Evolutionary conservation across 2,797 vertebrate species (phyloP), one percentile per base, ranked within the genome.

Genomic region (Labroides dimidiatus): DNA sequence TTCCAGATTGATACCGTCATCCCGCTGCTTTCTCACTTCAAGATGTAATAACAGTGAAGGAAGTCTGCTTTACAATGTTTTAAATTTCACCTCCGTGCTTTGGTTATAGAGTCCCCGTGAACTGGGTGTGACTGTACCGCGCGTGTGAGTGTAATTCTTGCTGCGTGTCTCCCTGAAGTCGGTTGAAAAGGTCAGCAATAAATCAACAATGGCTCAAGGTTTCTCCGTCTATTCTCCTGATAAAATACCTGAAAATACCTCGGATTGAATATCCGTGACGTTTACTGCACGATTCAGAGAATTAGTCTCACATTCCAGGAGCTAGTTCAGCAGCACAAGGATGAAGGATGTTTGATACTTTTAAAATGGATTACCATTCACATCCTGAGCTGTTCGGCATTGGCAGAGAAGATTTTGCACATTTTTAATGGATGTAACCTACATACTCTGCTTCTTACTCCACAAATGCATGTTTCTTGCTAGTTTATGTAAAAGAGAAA

Each of bases 1-100:
- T 64, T 77, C 57, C 67, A 72, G 21, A 58, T 65, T 58, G 43
- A 17, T 27, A 9, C 10, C 2, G 63, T 62, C 50, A 57, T n/a
- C n/a, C 7, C 41, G 9, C 20, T 21, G 61, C 36, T 48, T 49
- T 27, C 21, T 10, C 16, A 24, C 16, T 48, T 39, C 10, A 47
- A 44, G 19, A 49, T 60, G 14, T 3, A 20, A 41, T 33, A 59
- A 13, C 23, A 62, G 20, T 7, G 56, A 20, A 24, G 10, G 16
- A 19, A 42, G 13, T 23, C 21, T 6, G 6, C 13, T 41, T 53
- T n/a, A 7, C 21, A 13, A 21, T 47, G 19, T 56, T 49, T 44
- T 5, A 48, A 20, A 21, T 24, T 44, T 43, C 12, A 24, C 0
- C 20, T 17, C 17, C 20, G 27, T 56, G 30, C 7, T 24, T 50